Evolutionary conservation across 2,888 invertebrate species (phyloP).

Genomic region (Pyrgus malvae): DNA sequence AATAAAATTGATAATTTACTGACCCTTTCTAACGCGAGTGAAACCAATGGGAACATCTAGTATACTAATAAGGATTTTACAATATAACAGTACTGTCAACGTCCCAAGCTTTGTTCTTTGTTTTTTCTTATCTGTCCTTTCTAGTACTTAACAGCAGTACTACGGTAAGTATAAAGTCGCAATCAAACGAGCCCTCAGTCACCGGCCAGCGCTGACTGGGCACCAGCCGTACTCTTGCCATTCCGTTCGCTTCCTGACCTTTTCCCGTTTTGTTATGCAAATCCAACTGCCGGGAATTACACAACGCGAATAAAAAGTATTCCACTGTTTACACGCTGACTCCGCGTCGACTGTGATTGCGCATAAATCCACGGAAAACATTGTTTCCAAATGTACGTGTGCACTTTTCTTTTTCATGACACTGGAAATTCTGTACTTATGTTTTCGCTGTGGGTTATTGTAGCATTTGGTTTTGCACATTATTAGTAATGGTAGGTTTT

Average conservation of each 20-base stretch:
- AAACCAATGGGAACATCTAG: too few relatives aligned
- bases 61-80: too few relatives aligned
- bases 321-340: constrained; percentile 76
- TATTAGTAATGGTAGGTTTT: too few relatives aligned
- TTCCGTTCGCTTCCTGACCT: constrained; percentile 80
- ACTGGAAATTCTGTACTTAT: too few relatives aligned
- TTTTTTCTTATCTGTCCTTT: too few relatives aligned
- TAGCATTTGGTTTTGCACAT: too few relatives aligned
- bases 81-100: too few relatives aligned
- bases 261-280: constrained; percentile 80
- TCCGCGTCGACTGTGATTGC: constrained; percentile 70
- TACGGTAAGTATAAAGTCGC: constrained; percentile 43
- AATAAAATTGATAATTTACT: too few relatives aligned
- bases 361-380: constrained; percentile 64
- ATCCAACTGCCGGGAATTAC: constrained; percentile 70
- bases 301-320: constrained; percentile 79
- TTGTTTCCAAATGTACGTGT: constrained; percentile 20
- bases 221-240: constrained; percentile 78
- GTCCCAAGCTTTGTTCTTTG: too few relatives aligned
- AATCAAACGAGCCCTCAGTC: constrained; percentile 44
- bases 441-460: not conserved
- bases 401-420: constrained; percentile 12
- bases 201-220: constrained; percentile 67
- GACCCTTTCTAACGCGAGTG: too few relatives aligned
- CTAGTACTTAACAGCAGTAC: not conserved